phyloP scores from a whole-genome alignment of 2,888 invertebrate species.

The Junonia oenone region DNA sequence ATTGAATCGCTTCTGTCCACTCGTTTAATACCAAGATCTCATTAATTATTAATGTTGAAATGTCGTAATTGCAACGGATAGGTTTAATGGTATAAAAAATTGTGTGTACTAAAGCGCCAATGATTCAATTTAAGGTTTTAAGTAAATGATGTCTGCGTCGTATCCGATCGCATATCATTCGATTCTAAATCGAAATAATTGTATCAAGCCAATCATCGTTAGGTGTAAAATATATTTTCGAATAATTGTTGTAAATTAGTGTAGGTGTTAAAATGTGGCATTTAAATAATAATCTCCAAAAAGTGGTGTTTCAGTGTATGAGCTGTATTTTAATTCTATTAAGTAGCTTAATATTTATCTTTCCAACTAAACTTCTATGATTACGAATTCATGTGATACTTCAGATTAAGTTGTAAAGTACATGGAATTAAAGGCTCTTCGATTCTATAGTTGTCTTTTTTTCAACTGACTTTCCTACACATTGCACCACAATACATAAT shows the following conservation, averaged over 20 bases:
- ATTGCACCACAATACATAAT: too few species aligned
- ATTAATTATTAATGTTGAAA: slow-evolving; percentile 42
- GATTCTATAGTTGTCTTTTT: slow-evolving; percentile 29
- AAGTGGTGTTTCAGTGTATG: slow-evolving; percentile 21
- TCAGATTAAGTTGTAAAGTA: slow-evolving; percentile 63
- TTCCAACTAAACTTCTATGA: slow-evolving; percentile 38
- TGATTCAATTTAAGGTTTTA: slow-evolving; percentile 5
- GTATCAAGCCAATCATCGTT: slow-evolving; percentile 8
- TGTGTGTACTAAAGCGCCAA: slow-evolving; percentile 6
- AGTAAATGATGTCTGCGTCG: not conserved
- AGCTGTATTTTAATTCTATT: slow-evolving; percentile 29
- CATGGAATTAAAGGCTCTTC: slow-evolving; percentile 62
- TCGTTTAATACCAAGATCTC: slow-evolving; percentile 50
- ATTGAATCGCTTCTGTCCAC: slow-evolving; percentile 29
- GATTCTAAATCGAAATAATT: slow-evolving; percentile 25
- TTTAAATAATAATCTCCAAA: slow-evolving; percentile 23
- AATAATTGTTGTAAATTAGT: slow-evolving; percentile 31
- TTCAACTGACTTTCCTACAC: not conserved
- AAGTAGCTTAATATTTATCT: slow-evolving; percentile 58
- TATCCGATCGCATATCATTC: slow-evolving; percentile 16
- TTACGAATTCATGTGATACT: slow-evolving; percentile 70
- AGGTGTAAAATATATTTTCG: slow-evolving; percentile 24
- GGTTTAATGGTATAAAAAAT: slow-evolving; percentile 7
- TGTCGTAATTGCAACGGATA: slow-evolving; percentile 27
- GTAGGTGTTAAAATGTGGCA: slow-evolving; percentile 28